Evolutionary conservation across 1,140 invertebrate species (phyloP), one percentile per base, ranked within the genome.

Genomic region (Agraylea sexmaculata): DNA sequence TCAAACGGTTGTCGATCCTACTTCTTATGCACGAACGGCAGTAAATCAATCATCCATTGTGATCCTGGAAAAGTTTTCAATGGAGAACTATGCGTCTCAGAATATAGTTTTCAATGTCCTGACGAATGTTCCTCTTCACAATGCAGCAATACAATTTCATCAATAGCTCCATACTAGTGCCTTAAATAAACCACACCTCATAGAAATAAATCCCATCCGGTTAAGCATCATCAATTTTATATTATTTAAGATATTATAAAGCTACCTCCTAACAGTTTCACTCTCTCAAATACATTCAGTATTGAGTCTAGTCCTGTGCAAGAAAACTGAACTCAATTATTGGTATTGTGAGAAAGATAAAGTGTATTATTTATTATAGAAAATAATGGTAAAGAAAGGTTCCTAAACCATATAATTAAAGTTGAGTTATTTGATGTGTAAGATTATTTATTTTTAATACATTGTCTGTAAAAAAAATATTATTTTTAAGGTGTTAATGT

Each of bases 1-100:
- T 59, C 62, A 3, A 66, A 69, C 0, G 63, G 66, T 4, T 75
- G 73, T 50, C 60, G 56, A 21, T 59, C 59, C 8, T 76, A 74
- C 52, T 72, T 66, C 53, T 62, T 72, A 44, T 76, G 73, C 46
- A 60, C 68, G 0, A 57, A 56, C 11, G 63, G 66, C 16, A 53
- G 58, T 2, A 51, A 58, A 33, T 62, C 60, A 1, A 56, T 49
- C 29, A 49, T 70, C 1, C 52, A 56, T 2, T 71, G 69, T 37
- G 56, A 56, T 0, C 16, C 20, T 0, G 51, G 49, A 1, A 55
- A 63, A 42, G 43, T 62, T 12, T 72, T 72, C 51, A 71, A 72
- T 49, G 71, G 69, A 0, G 64, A 71, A 46, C 44, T 71, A 32
- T 73, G 70, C 47, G 65, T 71, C 3, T 54, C 62, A 28, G 49